phyloP scores from a whole-genome alignment of 2,888 invertebrate species.

The Heliconius cydno region DNA sequence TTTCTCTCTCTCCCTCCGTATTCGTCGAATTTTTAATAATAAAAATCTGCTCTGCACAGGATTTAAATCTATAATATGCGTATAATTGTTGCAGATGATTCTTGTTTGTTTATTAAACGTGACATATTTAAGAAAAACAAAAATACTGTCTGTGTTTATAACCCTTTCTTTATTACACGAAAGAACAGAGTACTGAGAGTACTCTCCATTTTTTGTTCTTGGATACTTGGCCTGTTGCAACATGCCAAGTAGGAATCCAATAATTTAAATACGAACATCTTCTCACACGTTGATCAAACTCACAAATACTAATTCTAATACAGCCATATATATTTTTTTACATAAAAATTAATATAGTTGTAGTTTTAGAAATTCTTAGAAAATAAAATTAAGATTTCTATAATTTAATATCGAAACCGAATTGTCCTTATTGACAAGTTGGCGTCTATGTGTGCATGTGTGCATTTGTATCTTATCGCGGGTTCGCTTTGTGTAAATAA shows the following conservation, averaged over 20 bases:
- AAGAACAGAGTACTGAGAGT: background rate
- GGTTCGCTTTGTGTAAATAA: constrained; percentile 75
- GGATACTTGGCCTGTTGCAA: too few species aligned
- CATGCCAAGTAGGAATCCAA: too few species aligned
- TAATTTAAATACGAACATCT: too few species aligned
- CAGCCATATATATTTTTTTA: too few species aligned
- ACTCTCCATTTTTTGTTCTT: background rate
- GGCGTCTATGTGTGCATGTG: constrained; percentile 53
- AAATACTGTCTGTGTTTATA: background rate
- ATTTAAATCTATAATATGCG: background rate
- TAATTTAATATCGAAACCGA: constrained; percentile 21
- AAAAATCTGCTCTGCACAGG: background rate
- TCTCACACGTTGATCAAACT: too few species aligned
- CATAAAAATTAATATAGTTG: too few species aligned
- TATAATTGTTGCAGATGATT: background rate
- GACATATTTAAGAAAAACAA: background rate
- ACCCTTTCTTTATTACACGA: background rate
- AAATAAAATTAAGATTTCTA: constrained; percentile 11
- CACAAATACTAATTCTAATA: too few species aligned
- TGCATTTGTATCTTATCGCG: constrained; percentile 65
- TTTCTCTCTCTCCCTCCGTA: too few species aligned
- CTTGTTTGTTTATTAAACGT: background rate
- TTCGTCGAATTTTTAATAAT: too few species aligned
- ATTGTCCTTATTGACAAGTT: constrained; percentile 42
- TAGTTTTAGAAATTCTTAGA: background rate